A percentile compares a stretch with the other conserved stretches of the same genome.
Conservation (phyloP, 2,888 invertebrate genomes). For the Ctena decussata region DNA sequence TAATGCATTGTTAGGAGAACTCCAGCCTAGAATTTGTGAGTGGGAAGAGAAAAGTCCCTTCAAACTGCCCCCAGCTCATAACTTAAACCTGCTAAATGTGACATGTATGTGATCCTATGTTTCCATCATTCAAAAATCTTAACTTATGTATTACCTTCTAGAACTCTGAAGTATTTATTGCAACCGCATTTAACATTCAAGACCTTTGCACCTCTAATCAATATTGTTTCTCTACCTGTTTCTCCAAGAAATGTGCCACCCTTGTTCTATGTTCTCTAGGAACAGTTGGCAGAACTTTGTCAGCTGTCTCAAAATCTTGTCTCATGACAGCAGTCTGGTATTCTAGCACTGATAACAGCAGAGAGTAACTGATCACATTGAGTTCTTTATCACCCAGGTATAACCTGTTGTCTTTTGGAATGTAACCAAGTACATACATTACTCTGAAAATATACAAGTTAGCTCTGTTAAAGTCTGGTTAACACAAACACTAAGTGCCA, state of each 20-base stretch:
- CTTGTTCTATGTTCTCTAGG: constrained; percentile 98
- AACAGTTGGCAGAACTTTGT: constrained; percentile 95
- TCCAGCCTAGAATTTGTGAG: no score
- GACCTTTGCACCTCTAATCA: constrained; percentile 6
- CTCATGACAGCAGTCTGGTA: constrained; percentile 99
- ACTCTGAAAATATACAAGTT: constrained; percentile 89
- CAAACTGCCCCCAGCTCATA: no score
- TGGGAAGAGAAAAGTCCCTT: no score
- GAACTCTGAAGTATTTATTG: no score
- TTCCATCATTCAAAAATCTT: no score
- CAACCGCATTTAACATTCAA: no score
- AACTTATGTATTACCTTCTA: no score
- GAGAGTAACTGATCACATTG: constrained; percentile 93
- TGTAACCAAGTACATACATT: constrained; percentile 98
- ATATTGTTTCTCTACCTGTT: constrained; percentile 90
- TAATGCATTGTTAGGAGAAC: no score
- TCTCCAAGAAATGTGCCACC: constrained; percentile 99
- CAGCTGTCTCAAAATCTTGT: constrained; percentile 97
- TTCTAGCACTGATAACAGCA: constrained; percentile 97
- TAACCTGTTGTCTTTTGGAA: constrained; percentile 97
- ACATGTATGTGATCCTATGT: no score
- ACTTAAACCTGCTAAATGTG: no score
- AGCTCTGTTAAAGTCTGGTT: no score
- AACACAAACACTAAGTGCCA: no score
- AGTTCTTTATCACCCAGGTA: constrained; percentile 99